Evolutionary conservation across 2,888 invertebrate genomes (phyloP).

Genomic region (Pandemis heparana): DNA sequence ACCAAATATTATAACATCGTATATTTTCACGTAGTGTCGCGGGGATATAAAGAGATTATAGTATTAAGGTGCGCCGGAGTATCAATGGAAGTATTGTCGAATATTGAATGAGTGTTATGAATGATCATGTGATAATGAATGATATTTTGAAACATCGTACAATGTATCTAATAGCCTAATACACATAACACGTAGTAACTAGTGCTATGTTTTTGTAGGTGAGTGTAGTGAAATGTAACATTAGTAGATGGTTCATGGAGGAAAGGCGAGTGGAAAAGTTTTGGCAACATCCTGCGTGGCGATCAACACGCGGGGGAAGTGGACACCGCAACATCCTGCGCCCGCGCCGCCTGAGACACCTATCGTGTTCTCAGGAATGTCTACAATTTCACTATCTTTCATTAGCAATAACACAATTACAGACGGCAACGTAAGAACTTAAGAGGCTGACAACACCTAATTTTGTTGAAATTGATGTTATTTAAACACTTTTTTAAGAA

Average conservation of each 20-base stretch:
- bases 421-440: too few species aligned
- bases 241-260: slow-evolving; percentile 57
- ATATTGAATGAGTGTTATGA: slow-evolving; percentile 40
- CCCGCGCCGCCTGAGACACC: slow-evolving; percentile 47
- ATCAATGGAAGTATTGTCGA: slow-evolving; percentile 28
- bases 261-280: slow-evolving; percentile 65
- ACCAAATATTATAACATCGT: slow-evolving; percentile 6
- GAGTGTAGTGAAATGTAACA: slow-evolving; percentile 56
- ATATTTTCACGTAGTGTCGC: slow-evolving; percentile 13
- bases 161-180: slow-evolving; percentile 23
- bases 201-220: slow-evolving; percentile 36
- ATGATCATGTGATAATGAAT: slow-evolving; percentile 32
- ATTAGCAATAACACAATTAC: not conserved
- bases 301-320: slow-evolving; percentile 76
- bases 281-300: slow-evolving; percentile 81
- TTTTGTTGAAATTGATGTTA: too few species aligned
- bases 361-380: slow-evolving; percentile 36
- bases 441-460: too few species aligned
- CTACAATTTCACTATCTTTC: slow-evolving; percentile 21
- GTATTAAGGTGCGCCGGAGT: slow-evolving; percentile 18
- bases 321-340: slow-evolving; percentile 81
- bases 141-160: slow-evolving; percentile 35
- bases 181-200: slow-evolving; percentile 16
- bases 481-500: too few species aligned
- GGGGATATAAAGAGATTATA: slow-evolving; percentile 29